Evolutionary conservation across 2,113 vertebrate species (phyloP).

Genomic region (Corapipo altera): DNA sequence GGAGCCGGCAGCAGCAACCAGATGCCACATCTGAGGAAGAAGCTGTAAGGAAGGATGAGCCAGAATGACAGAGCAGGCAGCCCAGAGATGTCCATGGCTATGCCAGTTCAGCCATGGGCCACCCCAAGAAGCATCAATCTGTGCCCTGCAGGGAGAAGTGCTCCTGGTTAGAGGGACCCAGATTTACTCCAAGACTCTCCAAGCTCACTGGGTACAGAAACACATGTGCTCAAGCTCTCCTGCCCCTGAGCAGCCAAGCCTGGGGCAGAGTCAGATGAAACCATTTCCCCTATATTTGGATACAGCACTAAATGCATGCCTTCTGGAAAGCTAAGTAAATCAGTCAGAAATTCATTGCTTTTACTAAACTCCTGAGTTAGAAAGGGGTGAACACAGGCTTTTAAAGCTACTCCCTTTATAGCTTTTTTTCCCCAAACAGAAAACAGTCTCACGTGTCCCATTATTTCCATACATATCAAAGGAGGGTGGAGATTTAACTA

Average conservation of each 20-base stretch:
- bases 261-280: neutral
- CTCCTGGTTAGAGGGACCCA: neutral
- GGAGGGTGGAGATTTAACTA: conserved; percentile 61
- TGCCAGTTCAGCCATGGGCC: neutral
- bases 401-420: conserved; percentile 21
- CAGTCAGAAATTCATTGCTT: conserved; percentile 1
- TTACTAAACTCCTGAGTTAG: neutral
- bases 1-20: neutral
- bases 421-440: neutral
- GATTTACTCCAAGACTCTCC: neutral
- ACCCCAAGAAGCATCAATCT: neutral
- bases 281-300: neutral
- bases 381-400: neutral
- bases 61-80: neutral
- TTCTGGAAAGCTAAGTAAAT: neutral
- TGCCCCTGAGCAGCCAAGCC: neutral
- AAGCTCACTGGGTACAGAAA: neutral
- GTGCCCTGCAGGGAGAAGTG: neutral
- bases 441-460: conserved; percentile 55
- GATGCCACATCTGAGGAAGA: neutral
- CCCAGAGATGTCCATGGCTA: neutral
- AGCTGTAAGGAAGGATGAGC: neutral
- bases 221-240: neutral
- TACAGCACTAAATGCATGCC: neutral
- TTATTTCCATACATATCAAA: conserved; percentile 70